Conservation (phyloP, 2,113 vertebrate genomes). For the Emydocephalus ijimae region DNA sequence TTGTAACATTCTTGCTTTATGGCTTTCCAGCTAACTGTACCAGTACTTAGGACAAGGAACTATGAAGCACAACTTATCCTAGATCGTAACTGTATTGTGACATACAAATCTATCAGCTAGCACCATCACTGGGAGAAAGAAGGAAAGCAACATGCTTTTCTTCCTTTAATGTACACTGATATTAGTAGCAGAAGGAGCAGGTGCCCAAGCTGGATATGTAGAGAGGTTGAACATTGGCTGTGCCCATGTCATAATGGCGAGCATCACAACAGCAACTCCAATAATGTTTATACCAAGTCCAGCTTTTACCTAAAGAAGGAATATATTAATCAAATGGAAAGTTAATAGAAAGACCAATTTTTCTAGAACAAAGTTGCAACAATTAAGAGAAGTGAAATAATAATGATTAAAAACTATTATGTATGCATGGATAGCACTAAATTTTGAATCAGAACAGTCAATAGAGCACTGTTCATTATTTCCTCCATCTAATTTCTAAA, state of each 20-base stretch:
- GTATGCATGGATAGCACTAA: neutral
- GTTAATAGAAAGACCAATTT: neutral
- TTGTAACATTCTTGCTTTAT: slow-evolving; percentile 22
- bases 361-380: neutral
- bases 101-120: slow-evolving; percentile 39
- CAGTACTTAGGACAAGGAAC: slow-evolving; percentile 30
- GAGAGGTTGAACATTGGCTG: slow-evolving; percentile 79
- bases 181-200: slow-evolving; percentile 59
- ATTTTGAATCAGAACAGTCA: neutral
- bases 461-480: neutral
- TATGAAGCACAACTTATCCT: neutral
- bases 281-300: slow-evolving; percentile 87
- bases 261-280: slow-evolving; percentile 79
- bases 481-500: neutral
- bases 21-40: neutral
- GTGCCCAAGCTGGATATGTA: slow-evolving; percentile 83
- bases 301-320: slow-evolving; percentile 83
- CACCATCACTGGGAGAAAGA: slow-evolving; percentile 16
- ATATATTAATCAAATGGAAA: slow-evolving; percentile 2
- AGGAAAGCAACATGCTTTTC: neutral
- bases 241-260: slow-evolving; percentile 84
- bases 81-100: slow-evolving; percentile 5
- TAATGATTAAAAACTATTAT: neutral
- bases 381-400: neutral
- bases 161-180: slow-evolving; percentile 64